Evolutionary conservation across 1,140 invertebrate species (phyloP).

Genomic region (Solen grandis): DNA sequence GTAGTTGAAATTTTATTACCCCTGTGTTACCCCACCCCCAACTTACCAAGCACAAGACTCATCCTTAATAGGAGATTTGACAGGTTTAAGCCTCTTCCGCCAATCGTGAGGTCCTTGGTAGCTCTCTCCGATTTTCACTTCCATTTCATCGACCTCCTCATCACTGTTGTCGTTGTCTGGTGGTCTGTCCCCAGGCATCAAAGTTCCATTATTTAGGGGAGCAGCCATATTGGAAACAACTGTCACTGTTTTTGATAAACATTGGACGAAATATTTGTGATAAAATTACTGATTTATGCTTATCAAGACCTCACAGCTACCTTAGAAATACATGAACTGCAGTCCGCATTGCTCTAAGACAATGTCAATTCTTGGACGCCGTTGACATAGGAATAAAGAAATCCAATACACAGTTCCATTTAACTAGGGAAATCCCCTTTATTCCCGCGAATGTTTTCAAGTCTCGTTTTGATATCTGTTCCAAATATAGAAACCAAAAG

Average conservation of each 20-base stretch:
- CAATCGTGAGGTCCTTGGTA: neutral
- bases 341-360: too few species aligned
- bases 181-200: neutral
- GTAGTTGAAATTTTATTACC: too few species aligned
- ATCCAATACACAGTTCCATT: neutral
- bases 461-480: too few species aligned
- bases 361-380: too few species aligned
- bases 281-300: neutral
- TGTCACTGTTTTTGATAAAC: neutral
- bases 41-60: too few species aligned
- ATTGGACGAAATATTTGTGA: neutral
- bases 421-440: neutral
- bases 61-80: neutral
- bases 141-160: too few species aligned
- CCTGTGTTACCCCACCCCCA: too few species aligned
- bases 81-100: neutral
- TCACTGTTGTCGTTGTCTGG: neutral
- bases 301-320: too few species aligned
- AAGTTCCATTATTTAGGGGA: neutral
- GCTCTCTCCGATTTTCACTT: too few species aligned
- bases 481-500: too few species aligned
- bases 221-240: neutral
- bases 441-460: neutral
- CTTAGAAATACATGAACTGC: neutral
- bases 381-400: too few species aligned